These are phyloP conservation scores for Datnioides undecimradiatus DNA, from an alignment of 2,113 vertebrate species.

Conservation along the genomic window DNA sequence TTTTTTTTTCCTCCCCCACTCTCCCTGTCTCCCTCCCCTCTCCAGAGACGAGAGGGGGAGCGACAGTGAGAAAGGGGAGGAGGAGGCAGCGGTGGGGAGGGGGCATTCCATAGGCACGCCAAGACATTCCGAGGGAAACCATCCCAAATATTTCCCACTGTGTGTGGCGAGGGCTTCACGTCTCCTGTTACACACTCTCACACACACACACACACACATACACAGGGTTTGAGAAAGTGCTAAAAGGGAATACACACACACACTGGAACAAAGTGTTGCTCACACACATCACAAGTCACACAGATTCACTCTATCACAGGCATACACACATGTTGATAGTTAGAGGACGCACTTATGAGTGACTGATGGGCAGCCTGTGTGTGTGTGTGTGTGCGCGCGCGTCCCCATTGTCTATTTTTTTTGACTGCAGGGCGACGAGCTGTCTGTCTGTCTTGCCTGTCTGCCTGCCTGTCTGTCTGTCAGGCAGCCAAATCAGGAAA, in stretches of 20 bases:
- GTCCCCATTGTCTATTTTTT: constrained; percentile 10
- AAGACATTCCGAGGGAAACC: constrained; percentile 87
- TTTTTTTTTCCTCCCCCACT: too few species aligned
- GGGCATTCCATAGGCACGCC: constrained; percentile 84
- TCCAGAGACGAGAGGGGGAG: constrained; percentile 60
- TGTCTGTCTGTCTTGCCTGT: constrained; percentile 29
- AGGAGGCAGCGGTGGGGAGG: constrained; percentile 27
- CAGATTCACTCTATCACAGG: too few species aligned
- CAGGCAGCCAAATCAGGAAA: constrained; percentile 29
- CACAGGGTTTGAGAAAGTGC: constrained; percentile 53
- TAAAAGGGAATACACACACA: constrained; percentile 28
- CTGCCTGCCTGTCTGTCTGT: constrained; percentile 32
- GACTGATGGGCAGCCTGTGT: not conserved
- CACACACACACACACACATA: constrained; percentile 4
- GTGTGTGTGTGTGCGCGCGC: too few species aligned
- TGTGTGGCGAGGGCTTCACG: constrained; percentile 71
- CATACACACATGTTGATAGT: constrained; percentile 14
- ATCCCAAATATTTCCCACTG: constrained; percentile 86
- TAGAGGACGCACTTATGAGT: constrained; percentile 19
- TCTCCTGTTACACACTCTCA: constrained; percentile 68
- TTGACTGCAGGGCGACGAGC: not conserved
- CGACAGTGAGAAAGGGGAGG: constrained; percentile 46
- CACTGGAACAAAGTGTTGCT: constrained; percentile 20
- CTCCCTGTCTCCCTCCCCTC: constrained; percentile 44
- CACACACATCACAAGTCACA: constrained; percentile 26